Conservation (phyloP, 1,140 invertebrate genomes). For the Orchestia grillus region DNA sequence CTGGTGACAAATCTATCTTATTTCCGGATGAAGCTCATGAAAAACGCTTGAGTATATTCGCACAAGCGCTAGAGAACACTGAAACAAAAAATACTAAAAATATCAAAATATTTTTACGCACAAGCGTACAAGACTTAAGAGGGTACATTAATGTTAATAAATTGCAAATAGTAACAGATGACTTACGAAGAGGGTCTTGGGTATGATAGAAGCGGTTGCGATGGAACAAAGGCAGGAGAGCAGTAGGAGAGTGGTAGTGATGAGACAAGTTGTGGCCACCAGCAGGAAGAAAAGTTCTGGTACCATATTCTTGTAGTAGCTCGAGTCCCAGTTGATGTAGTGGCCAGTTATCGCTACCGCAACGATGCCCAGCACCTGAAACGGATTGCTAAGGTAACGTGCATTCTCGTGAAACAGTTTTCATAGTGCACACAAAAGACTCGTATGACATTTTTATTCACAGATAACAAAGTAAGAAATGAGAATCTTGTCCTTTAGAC, state of each 20-base stretch:
- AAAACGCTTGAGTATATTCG: too few species aligned
- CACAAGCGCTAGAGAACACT: too few species aligned
- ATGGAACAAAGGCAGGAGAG: conserved; percentile 81
- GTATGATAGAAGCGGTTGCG: conserved; percentile 82
- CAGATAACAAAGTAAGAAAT: neutral
- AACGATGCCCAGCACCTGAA: conserved; percentile 81
- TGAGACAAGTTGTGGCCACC: conserved; percentile 81
- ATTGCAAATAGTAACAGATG: too few species aligned
- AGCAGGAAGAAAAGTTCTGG: conserved; percentile 82
- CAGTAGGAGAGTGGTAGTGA: conserved; percentile 81
- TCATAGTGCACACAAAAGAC: neutral
- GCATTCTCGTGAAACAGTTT: neutral
- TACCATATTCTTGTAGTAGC: conserved; percentile 65
- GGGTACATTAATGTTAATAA: too few species aligned
- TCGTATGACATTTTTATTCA: neutral
- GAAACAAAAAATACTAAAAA: too few species aligned
- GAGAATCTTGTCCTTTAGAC: neutral
- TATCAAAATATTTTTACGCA: too few species aligned
- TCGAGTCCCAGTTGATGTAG: conserved; percentile 72
- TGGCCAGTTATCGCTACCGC: conserved; percentile 79
- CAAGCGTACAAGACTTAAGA: too few species aligned
- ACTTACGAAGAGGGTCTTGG: conserved; percentile 88
- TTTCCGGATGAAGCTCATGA: too few species aligned
- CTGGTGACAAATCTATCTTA: too few species aligned
- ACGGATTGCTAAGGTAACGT: conserved; percentile 61